Evolutionary conservation across 2,888 invertebrate species (phyloP), one percentile per base, ranked within the genome.

Genomic region (Rhagonycha lutea): DNA sequence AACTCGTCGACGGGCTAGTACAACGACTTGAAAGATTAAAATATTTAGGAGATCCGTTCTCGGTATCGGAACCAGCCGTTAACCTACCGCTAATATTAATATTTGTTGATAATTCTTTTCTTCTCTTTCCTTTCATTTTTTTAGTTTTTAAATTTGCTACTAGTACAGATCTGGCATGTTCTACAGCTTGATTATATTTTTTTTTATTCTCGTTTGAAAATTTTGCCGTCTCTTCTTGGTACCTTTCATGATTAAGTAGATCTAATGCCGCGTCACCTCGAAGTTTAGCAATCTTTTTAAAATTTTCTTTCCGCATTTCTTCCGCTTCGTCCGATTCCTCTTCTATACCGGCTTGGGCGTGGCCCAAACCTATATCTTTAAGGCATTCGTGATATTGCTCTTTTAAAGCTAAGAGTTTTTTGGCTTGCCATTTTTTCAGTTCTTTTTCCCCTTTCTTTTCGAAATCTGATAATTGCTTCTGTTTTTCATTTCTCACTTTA

Each of bases 401-500:
- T 82, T 90, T 90, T n/a, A 90, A 82, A 32, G 88, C 87, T 75
- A 89, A 80, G 12, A 91, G 83, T 81, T 89, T 89, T 74, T 88
- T 87, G 79, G 90, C 88, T 78, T 91, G 89, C 86, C 90, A 88
- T 79, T 89, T 87, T 78, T 88, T 87, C n/a, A 91, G 81, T 79
- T 91, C 90, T 47, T 88, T 85, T 70, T 88, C 88, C 68, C 89
- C 89, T 61, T 88, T 87, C 74, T 88, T 86, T 79, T 91, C 89
- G 28, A 91, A 84, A 77, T 88, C 88, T 29, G 87, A 85, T 28
- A 90, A 80, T 80, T 91, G 90, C 26, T 89, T 89, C 67, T 87
- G 85, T 77, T 90, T 89, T 78, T 90, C 90, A 60, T 86, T 87
- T 60, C 89, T 89, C 0, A 91, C 90, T 80, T 90, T 89, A 74